Evolutionary conservation across 2,888 invertebrate genomes (phyloP), one percentile per base, ranked within the genome.

Genomic region (Netelia melanura): DNA sequence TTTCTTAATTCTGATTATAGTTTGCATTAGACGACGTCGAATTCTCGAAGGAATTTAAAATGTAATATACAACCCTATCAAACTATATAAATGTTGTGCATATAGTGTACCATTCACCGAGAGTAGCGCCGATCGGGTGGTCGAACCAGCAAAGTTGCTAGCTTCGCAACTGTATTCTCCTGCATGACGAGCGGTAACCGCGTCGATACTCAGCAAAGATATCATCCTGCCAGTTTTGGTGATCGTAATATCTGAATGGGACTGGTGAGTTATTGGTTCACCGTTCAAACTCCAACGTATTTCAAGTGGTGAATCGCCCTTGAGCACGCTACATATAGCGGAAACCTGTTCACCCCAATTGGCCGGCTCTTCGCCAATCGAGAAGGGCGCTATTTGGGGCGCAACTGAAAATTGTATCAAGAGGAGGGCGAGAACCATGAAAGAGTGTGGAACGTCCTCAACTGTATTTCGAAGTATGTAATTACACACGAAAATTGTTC

Each of bases 241-340:
- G 48, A 93, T 89, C 14, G 86, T 89, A 62, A 93, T 83, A 70
- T 92, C 93, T 65, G 91, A 90, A 86, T 92, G 90, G 21, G 83
- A 89, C 82, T 86, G 86, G 83, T 81, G 88, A 44, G 89, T 90
- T 79, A 91, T 89, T 58, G 86, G 88, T 65, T 89, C 89, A 43
- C 91, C 90, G 84, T 93, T 92, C 14, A 95, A 94, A 68, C 95
- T 95, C 97, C 97, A 97, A 81, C 95, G 95, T 84, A 97, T 95
- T 89, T 96, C 96, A 75, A 98, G 95, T 1, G 98, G 98, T 87
- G 96, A 95, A 93, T 98, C 98, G 77, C 98, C 97, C 92, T 97
- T 97, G 90, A 96, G 95, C 72, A 97, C 95, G 78, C 96, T 96
- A 94, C 97, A 97, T 82, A 96, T 95, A 79, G 97, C 95, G 14